Percentiles rank a stretch among this genome's conserved stretches.
These are phyloP conservation scores for Chaetophractus vellerosus DNA, from an alignment of 2,797 vertebrate species.

Conservation along the genomic window DNA sequence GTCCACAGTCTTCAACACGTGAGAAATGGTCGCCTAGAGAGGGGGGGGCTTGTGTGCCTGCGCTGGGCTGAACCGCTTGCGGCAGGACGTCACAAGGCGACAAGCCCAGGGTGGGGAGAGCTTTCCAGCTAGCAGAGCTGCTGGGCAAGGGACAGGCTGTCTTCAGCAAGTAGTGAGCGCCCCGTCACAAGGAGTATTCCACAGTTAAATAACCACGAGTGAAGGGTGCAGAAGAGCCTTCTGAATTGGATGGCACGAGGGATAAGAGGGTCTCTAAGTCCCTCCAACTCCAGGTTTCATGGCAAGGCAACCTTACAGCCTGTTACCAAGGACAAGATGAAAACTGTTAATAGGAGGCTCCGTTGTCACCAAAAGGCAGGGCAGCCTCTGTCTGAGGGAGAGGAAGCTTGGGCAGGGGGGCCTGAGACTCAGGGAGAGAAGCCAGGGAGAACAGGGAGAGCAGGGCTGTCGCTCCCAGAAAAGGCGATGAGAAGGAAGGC, in stretches of 20 bases:
- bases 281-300: neutral
- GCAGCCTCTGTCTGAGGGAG: neutral
- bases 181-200: neutral
- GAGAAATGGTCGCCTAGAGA: too few species aligned
- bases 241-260: neutral
- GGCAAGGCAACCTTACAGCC: neutral
- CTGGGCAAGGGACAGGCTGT: too few species aligned
- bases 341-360: neutral
- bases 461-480: neutral
- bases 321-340: neutral
- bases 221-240: neutral
- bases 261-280: too few species aligned
- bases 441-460: neutral
- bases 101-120: too few species aligned
- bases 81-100: too few species aligned
- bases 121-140: too few species aligned
- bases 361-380: accelerated
- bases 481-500: too few species aligned
- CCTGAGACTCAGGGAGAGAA: neutral
- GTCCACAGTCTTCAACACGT: too few species aligned
- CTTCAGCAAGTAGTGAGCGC: neutral
- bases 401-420: too few species aligned
- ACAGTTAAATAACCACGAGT: too few species aligned
- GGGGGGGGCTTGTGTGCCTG: too few species aligned
- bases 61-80: too few species aligned